A percentile compares a stretch with the other conserved stretches of the same genome.
These are phyloP conservation scores for Scaptomyza cyrtandrae DNA, from an alignment of 2,888 invertebrate species.

Conservation along the genomic window DNA sequence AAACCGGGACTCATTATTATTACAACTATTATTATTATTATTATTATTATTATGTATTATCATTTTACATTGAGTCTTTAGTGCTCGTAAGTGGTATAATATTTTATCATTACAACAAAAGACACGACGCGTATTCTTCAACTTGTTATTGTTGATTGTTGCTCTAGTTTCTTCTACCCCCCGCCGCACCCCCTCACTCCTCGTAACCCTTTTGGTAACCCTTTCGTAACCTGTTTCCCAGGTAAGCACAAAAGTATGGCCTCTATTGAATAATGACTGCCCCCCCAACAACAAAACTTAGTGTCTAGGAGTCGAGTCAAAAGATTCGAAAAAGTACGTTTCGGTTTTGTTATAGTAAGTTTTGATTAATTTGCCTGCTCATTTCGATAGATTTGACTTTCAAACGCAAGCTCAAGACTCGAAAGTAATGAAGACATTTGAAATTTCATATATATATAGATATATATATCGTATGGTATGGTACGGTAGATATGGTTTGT, in stretches of 20 bases:
- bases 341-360: slow-evolving; percentile 23
- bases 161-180: slow-evolving; percentile 18
- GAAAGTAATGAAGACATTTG: slow-evolving; percentile 41
- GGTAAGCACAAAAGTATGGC: slow-evolving; percentile 24
- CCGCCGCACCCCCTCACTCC: neutral
- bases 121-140: slow-evolving; percentile 22
- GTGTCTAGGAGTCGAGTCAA: slow-evolving; percentile 15
- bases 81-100: slow-evolving; percentile 47
- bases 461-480: neutral
- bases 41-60: slow-evolving; percentile 50
- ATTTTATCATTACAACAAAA: slow-evolving; percentile 59
- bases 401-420: slow-evolving; percentile 48
- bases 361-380: slow-evolving; percentile 69
- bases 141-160: slow-evolving; percentile 19
- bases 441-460: slow-evolving; percentile 4
- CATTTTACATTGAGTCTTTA: slow-evolving; percentile 62
- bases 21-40: slow-evolving; percentile 16
- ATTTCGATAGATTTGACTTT: slow-evolving; percentile 64
- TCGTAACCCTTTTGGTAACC: neutral
- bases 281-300: slow-evolving; percentile 14
- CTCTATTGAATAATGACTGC: slow-evolving; percentile 40
- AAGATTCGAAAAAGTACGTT: neutral
- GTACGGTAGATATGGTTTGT: no score
- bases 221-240: slow-evolving; percentile 15
- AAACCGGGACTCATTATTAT: slow-evolving; percentile 19